phyloP scores from a whole-genome alignment of 2,797 vertebrate species.

The Pseudochirops cupreus region DNA sequence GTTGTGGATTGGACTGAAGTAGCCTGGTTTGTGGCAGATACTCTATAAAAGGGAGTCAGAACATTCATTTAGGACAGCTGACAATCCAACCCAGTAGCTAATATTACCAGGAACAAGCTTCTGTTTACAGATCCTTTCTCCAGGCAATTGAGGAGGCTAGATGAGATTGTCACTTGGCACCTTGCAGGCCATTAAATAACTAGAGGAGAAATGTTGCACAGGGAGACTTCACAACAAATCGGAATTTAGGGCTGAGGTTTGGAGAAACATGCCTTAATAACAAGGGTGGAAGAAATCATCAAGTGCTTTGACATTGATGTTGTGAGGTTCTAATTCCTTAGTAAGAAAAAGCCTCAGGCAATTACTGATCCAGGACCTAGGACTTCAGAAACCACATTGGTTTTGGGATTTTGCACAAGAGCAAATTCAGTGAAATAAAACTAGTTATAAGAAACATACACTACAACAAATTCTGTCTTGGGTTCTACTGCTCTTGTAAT shows the following conservation, averaged over 20 bases:
- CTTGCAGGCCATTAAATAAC: background rate
- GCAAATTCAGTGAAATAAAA: background rate
- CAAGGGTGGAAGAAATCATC: background rate
- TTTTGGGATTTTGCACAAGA: background rate
- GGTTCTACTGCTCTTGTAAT: background rate
- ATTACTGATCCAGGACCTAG: background rate
- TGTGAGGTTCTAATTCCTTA: background rate
- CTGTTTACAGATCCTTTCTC: background rate
- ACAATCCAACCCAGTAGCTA: background rate
- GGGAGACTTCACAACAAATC: background rate
- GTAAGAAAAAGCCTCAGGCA: conserved; percentile 9
- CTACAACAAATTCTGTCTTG: background rate
- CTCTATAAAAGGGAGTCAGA: background rate
- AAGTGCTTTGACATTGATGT: background rate
- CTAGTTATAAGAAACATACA: background rate
- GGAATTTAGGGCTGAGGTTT: conserved; percentile 15
- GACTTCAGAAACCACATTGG: background rate
- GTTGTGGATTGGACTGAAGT: background rate
- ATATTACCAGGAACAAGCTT: conserved; percentile 2
- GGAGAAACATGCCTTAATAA: background rate
- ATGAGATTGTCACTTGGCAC: background rate
- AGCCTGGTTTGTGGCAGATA: background rate
- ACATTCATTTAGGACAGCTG: background rate
- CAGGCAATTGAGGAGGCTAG: conserved; percentile 6
- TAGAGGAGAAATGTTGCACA: background rate